phyloP scores from a whole-genome alignment of 2,113 vertebrate species.

The Ursus arctos region DNA sequence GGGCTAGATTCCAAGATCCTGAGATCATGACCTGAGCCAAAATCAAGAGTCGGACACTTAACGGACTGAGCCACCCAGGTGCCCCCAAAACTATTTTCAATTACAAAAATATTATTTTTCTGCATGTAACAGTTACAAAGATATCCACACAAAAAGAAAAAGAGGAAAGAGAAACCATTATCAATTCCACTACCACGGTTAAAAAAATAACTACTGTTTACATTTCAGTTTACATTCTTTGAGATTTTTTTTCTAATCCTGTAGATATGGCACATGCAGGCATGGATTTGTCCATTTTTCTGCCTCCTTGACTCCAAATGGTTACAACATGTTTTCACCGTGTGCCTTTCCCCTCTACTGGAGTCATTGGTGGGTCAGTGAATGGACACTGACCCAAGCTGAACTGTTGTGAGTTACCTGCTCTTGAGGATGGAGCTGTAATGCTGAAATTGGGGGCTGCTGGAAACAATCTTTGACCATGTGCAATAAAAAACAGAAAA shows the following conservation, averaged over 20 bases:
- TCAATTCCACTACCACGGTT: background rate
- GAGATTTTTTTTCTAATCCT: background rate
- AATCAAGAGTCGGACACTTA: background rate
- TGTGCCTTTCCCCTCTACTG: background rate
- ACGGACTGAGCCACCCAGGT: background rate
- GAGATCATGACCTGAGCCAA: background rate
- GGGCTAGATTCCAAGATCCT: background rate
- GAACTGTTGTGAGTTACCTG: background rate
- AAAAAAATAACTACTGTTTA: background rate
- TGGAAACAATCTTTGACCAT: background rate
- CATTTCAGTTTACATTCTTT: background rate
- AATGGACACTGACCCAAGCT: background rate
- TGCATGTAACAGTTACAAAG: background rate
- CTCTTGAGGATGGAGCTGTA: background rate
- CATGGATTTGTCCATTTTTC: background rate
- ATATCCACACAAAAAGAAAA: background rate
- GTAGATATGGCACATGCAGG: background rate
- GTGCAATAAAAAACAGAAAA: conserved; percentile 18
- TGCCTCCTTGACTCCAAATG: background rate
- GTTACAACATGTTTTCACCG: background rate
- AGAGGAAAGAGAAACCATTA: background rate
- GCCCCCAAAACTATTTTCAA: background rate
- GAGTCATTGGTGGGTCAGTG: background rate
- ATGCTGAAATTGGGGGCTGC: background rate
- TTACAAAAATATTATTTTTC: conserved; percentile 12